Base-by-base conservation (phyloP, 2,113 vertebrate species). In the Origma solitaria region DNA sequence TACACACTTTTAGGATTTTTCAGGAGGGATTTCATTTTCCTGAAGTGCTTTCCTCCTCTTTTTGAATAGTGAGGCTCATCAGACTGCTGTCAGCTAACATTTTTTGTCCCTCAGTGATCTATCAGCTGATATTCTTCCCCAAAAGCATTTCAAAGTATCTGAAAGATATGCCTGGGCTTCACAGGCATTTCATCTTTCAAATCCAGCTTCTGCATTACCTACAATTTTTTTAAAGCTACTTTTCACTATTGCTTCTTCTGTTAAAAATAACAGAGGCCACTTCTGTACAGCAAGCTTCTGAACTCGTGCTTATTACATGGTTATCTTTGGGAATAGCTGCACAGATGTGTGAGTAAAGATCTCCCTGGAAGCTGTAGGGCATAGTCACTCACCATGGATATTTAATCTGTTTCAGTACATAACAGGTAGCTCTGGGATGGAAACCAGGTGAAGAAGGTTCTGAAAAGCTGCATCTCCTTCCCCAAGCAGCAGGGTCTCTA, bases 11-110 rank as follows among this genome's bases (percentile, higher is more conserved):
- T 15, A 60, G 38, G 13, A 42, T 15, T 24, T 25, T 51, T 65
- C 64, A 61, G 25, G 31, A 47, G 9, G 6, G 3, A 10, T 64
- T 79, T 61, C 3, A 0, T 38, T 78, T 84, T 51, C 60, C 60
- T 77, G 19, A 45, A 33, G 11, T 7, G 4, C 1, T 0, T 78
- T 90, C n/a, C 5, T 50, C 10, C 71, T 42, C 38, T 42, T 44
- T 53, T 45, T 37, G 6, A 76, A 61, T 13, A 71, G 9, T 1
- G 3, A 40, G n/a, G 19, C 10, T 87, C 42, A 72, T 56, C 69
- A 69, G 13, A 73, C 23, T 56, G 21, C 40, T 3, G 0, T 77
- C 57, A 56, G 24, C 40, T 49, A 44, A 22, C 0, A 0, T 27
- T 77, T 64, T 66, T n/a, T 66, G 8, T 56, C 40, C 75, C 38